Evolutionary conservation across 2,113 vertebrate species (phyloP).

Genomic region (Centropus bengalensis): DNA sequence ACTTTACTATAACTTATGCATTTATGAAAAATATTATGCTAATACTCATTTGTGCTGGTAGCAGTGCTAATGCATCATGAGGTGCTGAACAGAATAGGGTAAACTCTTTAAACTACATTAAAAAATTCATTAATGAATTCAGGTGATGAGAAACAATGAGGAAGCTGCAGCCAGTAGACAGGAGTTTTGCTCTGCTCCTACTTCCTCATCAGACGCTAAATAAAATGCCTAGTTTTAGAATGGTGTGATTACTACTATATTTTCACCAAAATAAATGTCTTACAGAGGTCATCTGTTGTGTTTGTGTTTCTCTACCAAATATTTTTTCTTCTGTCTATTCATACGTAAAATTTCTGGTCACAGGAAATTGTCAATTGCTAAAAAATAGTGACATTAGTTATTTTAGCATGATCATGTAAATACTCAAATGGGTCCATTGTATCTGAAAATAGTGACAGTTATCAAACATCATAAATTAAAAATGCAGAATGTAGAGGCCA

Average conservation of each 20-base stretch:
- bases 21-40: not conserved
- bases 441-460: not conserved
- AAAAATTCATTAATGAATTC: not conserved
- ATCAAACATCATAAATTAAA: not conserved
- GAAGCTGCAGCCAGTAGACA: not conserved
- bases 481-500: not conserved
- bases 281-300: not conserved
- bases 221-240: not conserved
- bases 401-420: not conserved
- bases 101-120: not conserved
- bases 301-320: not conserved
- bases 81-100: not conserved
- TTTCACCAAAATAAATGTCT: not conserved
- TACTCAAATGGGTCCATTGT: not conserved
- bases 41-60: not conserved
- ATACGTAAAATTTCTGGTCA: not conserved
- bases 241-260: not conserved
- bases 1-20: not conserved
- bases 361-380: not conserved
- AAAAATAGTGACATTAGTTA: not conserved
- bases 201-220: not conserved
- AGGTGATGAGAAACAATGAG: not conserved
- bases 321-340: not conserved
- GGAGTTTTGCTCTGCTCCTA: not conserved
- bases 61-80: rapidly evolving